Percentiles rank a stretch among this genome's conserved stretches.
phyloP scores from a whole-genome alignment of 2,113 vertebrate genomes.

The Glaucidium brasilianum region DNA sequence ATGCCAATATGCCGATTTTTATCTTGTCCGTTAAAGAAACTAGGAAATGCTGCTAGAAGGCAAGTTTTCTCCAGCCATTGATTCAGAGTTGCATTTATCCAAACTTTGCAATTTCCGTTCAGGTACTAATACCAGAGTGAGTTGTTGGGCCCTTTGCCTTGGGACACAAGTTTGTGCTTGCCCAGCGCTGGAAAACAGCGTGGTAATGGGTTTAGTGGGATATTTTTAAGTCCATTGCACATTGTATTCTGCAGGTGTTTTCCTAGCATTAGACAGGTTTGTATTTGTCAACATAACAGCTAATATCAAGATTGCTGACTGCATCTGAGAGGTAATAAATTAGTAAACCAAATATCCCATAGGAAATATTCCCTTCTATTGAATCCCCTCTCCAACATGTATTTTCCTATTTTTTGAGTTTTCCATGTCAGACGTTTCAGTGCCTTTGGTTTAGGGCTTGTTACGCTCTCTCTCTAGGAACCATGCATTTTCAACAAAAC shows the following conservation, averaged over 20 bases:
- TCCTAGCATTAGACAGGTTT: background rate
- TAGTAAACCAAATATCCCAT: background rate
- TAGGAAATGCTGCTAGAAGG: background rate
- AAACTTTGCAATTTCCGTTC: background rate
- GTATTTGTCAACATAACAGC: background rate
- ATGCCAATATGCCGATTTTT: conserved; percentile 35
- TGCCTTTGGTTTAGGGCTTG: background rate
- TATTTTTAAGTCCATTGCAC: background rate
- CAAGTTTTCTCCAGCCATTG: background rate
- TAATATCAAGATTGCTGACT: background rate
- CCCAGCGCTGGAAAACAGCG: accelerated
- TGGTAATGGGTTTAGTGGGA: background rate
- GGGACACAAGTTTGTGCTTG: background rate
- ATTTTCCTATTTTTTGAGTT: background rate
- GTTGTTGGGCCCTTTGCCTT: background rate
- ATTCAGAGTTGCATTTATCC: background rate
- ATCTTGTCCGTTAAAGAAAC: conserved; percentile 5
- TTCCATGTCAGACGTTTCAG: background rate
- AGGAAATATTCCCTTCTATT: background rate
- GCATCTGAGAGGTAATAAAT: background rate
- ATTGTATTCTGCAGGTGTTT: background rate
- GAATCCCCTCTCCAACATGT: background rate
- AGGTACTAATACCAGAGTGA: background rate
- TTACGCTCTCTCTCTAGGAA: background rate
- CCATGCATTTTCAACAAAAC: background rate